These are phyloP conservation scores for Gopherus flavomarginatus DNA, from an alignment of 2,113 vertebrate species.

Conservation along the genomic window DNA sequence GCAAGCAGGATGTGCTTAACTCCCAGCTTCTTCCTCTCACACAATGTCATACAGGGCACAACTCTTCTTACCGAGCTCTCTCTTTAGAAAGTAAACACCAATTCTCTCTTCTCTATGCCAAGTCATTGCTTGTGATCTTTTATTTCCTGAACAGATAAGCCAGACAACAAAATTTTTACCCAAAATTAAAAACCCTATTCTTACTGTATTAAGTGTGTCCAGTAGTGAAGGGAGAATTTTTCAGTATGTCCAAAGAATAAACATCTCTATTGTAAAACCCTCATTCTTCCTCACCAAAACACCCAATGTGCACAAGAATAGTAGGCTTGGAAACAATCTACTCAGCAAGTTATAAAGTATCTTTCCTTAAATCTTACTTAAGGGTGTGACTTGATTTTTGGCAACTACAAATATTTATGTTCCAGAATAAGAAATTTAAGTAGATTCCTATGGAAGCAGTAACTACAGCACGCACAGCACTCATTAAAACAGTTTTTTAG, in stretches of 20 bases:
- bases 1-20: not conserved
- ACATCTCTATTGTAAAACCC: rapidly evolving
- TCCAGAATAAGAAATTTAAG: not conserved
- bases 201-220: not conserved
- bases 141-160: not conserved
- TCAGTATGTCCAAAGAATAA: not conserved
- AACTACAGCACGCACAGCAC: not conserved
- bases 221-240: not conserved
- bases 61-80: not conserved
- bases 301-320: not conserved
- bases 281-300: not conserved
- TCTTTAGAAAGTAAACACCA: not conserved
- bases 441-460: not conserved
- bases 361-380: not conserved
- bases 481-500: not conserved
- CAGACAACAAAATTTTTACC: not conserved
- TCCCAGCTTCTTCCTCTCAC: not conserved
- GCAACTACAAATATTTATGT: not conserved
- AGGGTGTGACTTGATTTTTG: not conserved
- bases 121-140: not conserved
- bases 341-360: not conserved
- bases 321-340: not conserved
- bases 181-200: not conserved
- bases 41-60: not conserved
- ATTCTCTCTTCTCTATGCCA: not conserved